A percentile compares a stretch with the other conserved stretches of the same genome.
These are phyloP conservation scores for Myripristis jacobus DNA, from an alignment of 2,797 vertebrate genomes.

Conservation along the genomic window DNA sequence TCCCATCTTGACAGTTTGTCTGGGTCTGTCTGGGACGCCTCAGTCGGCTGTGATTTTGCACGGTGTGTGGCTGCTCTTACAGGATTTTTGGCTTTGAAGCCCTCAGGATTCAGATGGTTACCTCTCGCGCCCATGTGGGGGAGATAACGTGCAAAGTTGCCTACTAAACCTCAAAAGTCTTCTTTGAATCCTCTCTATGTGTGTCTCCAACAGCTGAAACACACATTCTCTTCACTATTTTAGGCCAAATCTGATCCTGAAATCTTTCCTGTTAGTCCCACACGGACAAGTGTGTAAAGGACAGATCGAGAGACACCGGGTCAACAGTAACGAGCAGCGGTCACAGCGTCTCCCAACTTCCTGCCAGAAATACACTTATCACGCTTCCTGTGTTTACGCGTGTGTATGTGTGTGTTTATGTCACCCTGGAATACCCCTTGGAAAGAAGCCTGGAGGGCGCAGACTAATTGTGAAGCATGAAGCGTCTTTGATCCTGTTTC, in stretches of 20 bases:
- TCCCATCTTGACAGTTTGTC: too few relatives aligned
- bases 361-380: constrained; percentile 50
- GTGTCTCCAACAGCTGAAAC: too few relatives aligned
- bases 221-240: background rate
- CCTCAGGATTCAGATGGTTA: too few relatives aligned
- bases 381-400: constrained; percentile 70
- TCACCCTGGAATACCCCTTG: constrained; percentile 13
- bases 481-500: constrained; percentile 56
- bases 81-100: too few relatives aligned
- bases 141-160: too few relatives aligned
- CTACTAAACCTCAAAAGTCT: too few relatives aligned
- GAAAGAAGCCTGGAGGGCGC: constrained; percentile 39
- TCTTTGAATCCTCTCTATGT: too few relatives aligned
- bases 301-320: constrained; percentile 28
- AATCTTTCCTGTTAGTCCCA: background rate
- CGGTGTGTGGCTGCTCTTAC: too few relatives aligned
- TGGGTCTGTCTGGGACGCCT: too few relatives aligned
- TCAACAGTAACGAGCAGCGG: constrained; percentile 36
- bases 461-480: constrained; percentile 43
- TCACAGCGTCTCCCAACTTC: constrained; percentile 52
- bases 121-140: too few relatives aligned
- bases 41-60: too few relatives aligned
- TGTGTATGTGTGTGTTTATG: constrained; percentile 11
- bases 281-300: constrained; percentile 2
- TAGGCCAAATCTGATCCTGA: background rate